Base-by-base conservation (phyloP, 2,797 vertebrate species). In the Pantherophis alleghaniensis region DNA sequence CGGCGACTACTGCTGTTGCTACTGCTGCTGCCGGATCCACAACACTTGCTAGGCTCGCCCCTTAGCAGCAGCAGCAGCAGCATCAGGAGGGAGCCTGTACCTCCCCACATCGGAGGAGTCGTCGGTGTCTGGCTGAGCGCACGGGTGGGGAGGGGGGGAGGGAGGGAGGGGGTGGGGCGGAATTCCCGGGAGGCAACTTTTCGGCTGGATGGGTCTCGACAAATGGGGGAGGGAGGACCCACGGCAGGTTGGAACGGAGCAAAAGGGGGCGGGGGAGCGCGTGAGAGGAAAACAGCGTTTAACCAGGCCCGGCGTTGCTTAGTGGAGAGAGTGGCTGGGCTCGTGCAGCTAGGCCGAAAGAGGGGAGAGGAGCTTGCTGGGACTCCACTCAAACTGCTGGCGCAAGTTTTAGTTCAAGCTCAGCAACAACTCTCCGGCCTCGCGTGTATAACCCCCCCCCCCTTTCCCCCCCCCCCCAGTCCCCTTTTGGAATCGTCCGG, bases 341-440 rank as follows among this genome's bases (percentile, higher is more conserved):
- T 89, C 14, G 91, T 92, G 95, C 96, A 16, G 96, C 97, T 96
- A 98, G 97, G 97, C 97, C 97, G 92, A 92, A 90, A 95, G 59
- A 42, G 91, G 89, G 92, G 90, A 69, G 94, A 95, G 89, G 95
- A 94, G 93, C 60, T 4, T 22, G 53, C 61, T n/a, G 7, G 91
- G 87, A 88, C 56, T 51, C 60, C 13, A 56, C 37, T 37, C 92
- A 66, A 53, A 66, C 57, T 90, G 91, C 79, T 56, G 69, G 53
- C 92, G 88, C 90, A 92, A 92, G 69, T 92, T 51, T 91, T 59
- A 32, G 90, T 55, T 42, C 3, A 13, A 90, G 87, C 69, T 32
- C 24, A 22, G 20, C 91, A 2, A 16, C 88, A 42, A 74, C 87
- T 79, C 37, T n/a, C 4, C 32, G 16, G 28, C n/a, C 42, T 32